Base-by-base conservation (phyloP, 2,113 vertebrate genomes). In the Pygoscelis antarcticus region DNA sequence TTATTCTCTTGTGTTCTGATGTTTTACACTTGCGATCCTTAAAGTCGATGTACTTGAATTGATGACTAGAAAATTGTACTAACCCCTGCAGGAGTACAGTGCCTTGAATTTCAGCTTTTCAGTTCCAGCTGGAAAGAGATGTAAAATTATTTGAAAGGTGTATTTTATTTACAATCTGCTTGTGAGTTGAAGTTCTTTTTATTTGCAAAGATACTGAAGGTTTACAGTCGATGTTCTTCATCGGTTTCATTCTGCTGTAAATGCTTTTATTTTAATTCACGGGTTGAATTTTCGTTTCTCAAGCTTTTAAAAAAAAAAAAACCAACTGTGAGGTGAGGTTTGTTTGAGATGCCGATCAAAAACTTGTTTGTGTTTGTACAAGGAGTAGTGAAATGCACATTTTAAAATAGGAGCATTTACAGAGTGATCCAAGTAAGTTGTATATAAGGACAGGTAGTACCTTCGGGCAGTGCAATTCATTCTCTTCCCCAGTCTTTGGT, bases 71-170 rank as follows among this genome's bases (percentile, higher is more conserved):
- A 93, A 93, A 83, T 96, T 95, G 91, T 96, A 97, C 94, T 97
- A 95, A 97, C 96, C 98, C 90, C 96, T 94, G 96, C 98, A 98
- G 97, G 97, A 99, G 98, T 98, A 98, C 98, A 99, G 99, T 99
- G 99, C 99, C 99, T 99, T 99, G 98, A 99, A 98, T 97, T 96
- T 92, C 97, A 97, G 97, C 96, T 98, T 98, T 98, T 97, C 97
- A 84, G 92, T 95, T 92, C 83, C 93, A 54, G 70, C 97, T 98
- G 98, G 97, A 97, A 98, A 98, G 97, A 98, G 91, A 80, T 97
- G 90, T 98, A 97, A 89, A 95, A 74, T 91, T 94, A 96, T 98
- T 93, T 42, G 96, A 90, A 97, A 98, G 93, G 95, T 98, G 95
- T 98, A 71, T 96, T 98, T 97, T 81, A 85, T 98, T 98, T 88